Evolutionary conservation across 2,888 invertebrate genomes (phyloP), one percentile per base, ranked within the genome.

Genomic region (Actias luna): DNA sequence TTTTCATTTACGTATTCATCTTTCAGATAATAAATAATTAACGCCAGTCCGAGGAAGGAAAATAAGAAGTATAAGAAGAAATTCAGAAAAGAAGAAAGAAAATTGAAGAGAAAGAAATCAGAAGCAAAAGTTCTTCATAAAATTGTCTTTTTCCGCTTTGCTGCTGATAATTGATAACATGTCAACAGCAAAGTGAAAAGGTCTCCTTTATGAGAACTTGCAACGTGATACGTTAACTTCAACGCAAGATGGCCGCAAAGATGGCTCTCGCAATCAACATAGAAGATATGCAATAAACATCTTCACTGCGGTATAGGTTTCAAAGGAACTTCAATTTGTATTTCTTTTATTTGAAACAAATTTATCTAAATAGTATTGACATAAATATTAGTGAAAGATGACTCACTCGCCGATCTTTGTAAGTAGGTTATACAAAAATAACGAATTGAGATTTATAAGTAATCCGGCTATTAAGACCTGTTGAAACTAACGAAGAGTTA

Each of bases 71-170:
- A 22, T 33, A 7, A 33, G 8, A 33, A 7, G 33, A 33, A 33
- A 8, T 7, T 8, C 46, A 27, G 31, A 29, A 39, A 39, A 29
- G 25, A 35, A 27, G 10, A 29, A 42, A 35, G 27, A 42, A 50
- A 14, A 5, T n/a, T 14, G 27, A 61, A 33, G 33, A 1, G 25
- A 7, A 36, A 18, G 0, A 36, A 12, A 36, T 39, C 65, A 74
- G 77, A 82, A 82, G 68, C 12, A 35, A 75, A 77, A 85, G 92
- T 92, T 92, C 92, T 91, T 73, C 81, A 90, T 92, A 92, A 82
- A 92, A 82, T 90, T 93, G 93, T 93, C 93, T 93, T 93, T 93
- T 93, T 93, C 93, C 93, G 93, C 93, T 93, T 93, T 93, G 93
- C 93, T 93, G 93, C 93, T 93, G 93, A 92, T 92, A 77, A 75